Base-by-base conservation (phyloP, 1,140 invertebrate genomes). In the Dinoponera quadriceps region DNA sequence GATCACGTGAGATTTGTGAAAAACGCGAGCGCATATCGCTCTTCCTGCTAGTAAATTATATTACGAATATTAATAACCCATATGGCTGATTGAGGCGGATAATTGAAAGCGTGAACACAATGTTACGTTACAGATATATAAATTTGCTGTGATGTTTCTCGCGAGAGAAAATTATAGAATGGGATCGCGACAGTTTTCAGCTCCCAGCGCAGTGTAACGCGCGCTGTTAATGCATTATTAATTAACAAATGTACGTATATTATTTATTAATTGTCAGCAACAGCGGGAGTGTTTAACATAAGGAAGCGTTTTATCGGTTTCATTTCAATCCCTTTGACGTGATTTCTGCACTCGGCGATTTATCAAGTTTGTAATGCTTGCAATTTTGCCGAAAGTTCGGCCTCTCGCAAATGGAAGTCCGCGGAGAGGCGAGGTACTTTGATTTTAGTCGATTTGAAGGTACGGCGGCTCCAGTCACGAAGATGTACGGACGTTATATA, bases 401-500 rank as follows among this genome's bases (percentile, higher is more conserved):
- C 54, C 65, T 44, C 38, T 44, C 38, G 22, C 75, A 25, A 69
- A 38, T 22, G 14, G 63, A 69, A 80, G 38, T 65, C 54, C 51
- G 22, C 51, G 18, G 14, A 71, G 14, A 71, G 65, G 18, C 13
- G 11, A 65, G 55, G 81, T 55, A 55, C 27, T 60, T 73, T 60
- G 59, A 74, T 74, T 84, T 55, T 22, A 59, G 78, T 66, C 33
- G 73, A 72, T 71, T 55, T 44, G 22, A 63, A 86, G 62, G 11
- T 54, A 49, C 29, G 14, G 63, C 16, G 75, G 51, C 54, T 80
- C 27, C 75, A 80, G 59, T 55, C 48, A 48, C 51, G 72, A 72
- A 57, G 85, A 83, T 66, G 55, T 22, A 38, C 54, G 27, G 57
- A 33, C 60, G 73, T 25, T 77, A 66, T 80, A 80, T 71, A 80